Evolutionary conservation across 2,797 vertebrate species (phyloP).

Genomic region (Glyptemys insculpta): DNA sequence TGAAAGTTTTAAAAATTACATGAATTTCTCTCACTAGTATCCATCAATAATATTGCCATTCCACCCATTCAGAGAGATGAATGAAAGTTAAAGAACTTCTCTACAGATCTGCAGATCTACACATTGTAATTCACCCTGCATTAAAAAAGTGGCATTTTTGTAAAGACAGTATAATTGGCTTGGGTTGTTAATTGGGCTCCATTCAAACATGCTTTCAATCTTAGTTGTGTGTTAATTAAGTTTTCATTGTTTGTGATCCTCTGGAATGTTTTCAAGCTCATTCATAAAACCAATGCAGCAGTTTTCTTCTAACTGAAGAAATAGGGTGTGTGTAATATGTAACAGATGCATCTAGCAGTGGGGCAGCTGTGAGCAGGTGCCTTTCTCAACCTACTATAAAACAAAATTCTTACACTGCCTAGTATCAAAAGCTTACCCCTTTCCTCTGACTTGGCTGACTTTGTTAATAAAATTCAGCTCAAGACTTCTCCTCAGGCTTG

Average conservation of each 20-base stretch:
- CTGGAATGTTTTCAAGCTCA: background rate
- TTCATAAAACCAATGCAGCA: background rate
- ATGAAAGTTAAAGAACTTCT: background rate
- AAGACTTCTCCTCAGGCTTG: no score
- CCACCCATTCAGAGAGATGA: background rate
- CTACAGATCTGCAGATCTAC: background rate
- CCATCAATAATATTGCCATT: background rate
- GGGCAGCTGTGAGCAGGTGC: background rate
- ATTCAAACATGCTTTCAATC: background rate
- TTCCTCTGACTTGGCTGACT: background rate
- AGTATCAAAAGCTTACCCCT: background rate
- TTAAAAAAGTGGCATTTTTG: background rate
- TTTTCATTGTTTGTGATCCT: background rate
- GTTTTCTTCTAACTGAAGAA: background rate
- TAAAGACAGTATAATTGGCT: background rate
- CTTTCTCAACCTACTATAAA: background rate
- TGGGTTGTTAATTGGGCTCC: background rate
- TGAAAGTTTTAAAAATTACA: background rate
- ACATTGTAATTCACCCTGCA: background rate
- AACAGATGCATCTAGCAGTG: background rate
- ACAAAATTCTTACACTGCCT: background rate
- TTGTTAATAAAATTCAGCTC: background rate
- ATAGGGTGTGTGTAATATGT: no score
- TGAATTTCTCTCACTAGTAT: background rate
- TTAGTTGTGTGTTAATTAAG: background rate